Evolutionary conservation across 30 jellyfish, hydroid and myxozoan species (phyloP).

Genomic region (Turritopsis rubra): DNA sequence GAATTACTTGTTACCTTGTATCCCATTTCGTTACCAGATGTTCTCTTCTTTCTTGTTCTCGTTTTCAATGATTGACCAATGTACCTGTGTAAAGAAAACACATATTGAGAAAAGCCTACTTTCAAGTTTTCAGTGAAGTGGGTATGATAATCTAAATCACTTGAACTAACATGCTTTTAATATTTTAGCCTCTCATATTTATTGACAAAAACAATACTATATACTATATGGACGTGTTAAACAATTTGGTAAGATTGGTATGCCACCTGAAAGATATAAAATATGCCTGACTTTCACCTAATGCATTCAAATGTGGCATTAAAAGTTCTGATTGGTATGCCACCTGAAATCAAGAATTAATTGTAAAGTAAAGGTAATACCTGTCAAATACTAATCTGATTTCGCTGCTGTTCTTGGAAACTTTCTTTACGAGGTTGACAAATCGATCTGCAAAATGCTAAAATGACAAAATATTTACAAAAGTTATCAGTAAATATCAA

Average conservation of each 20-base stretch:
- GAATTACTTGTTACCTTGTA: neutral
- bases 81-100: slow-evolving; percentile 1
- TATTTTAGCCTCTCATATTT: neutral
- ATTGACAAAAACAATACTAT: no score
- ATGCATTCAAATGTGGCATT: no score
- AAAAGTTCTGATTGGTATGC: no score
- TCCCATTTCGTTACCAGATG: slow-evolving; percentile 16
- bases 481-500: no score
- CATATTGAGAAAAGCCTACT: neutral
- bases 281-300: no score
- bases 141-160: no score
- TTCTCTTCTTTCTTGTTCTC: slow-evolving; percentile 18
- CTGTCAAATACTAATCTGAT: slow-evolving; percentile 15
- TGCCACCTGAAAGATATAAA: no score
- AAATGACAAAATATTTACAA: no score
- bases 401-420: slow-evolving; percentile 3
- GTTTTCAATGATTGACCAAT: slow-evolving; percentile 12
- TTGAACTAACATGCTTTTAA: neutral
- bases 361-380: neutral
- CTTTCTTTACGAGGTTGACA: neutral
- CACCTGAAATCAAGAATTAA: no score
- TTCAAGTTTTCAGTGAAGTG: no score
- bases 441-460: slow-evolving; percentile 4
- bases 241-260: no score
- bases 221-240: no score